These are phyloP conservation scores for Cacajao melanocephalus DNA, from an alignment of 2,797 vertebrate species.

Conservation along the genomic window DNA sequence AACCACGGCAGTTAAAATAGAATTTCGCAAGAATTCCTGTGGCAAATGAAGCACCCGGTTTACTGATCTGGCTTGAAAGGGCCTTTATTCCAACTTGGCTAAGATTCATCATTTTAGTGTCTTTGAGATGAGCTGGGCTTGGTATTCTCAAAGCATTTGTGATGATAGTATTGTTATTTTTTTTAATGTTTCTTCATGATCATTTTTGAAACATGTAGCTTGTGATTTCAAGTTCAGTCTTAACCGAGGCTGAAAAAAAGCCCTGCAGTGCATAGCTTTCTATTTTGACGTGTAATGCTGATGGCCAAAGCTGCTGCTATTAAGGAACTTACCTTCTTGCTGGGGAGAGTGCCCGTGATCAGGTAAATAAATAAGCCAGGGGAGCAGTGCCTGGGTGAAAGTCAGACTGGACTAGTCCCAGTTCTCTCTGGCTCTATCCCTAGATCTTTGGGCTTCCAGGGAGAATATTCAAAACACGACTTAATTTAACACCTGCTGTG, in stretches of 20 bases:
- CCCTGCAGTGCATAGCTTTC: neutral
- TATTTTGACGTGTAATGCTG: neutral
- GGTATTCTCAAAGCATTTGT: neutral
- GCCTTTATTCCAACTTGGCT: neutral
- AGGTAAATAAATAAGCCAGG: neutral
- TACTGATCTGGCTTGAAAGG: neutral
- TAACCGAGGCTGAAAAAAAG: neutral
- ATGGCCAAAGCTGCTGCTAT: neutral
- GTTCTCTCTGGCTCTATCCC: neutral
- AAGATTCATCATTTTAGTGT: neutral
- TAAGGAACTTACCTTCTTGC: neutral
- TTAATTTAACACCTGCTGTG: neutral
- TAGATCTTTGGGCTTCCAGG: neutral
- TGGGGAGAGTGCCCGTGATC: neutral
- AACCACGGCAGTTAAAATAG: neutral
- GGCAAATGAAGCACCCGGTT: neutral
- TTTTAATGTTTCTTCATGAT: neutral
- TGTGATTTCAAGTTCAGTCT: slow-evolving; percentile 15
- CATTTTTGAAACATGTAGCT: neutral
- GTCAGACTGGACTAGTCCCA: neutral
- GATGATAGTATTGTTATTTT: neutral
- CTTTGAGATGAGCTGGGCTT: neutral
- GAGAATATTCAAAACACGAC: neutral
- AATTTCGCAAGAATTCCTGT: neutral
- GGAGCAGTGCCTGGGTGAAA: neutral